These are phyloP conservation scores for Hololepta plana DNA, from an alignment of 2,888 invertebrate genomes.

Conservation along the genomic window DNA sequence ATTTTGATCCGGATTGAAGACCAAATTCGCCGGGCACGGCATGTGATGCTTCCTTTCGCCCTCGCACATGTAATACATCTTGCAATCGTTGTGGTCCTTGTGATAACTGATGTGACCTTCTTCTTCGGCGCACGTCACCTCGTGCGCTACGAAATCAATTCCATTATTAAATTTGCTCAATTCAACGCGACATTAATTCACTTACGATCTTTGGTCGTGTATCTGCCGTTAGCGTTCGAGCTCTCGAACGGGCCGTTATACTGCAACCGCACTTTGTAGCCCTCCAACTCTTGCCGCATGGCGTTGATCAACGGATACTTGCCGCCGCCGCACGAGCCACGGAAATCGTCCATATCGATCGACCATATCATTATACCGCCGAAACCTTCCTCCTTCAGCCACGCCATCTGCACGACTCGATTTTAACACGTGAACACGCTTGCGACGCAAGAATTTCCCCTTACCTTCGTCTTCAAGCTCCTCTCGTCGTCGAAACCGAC, in stretches of 20 bases:
- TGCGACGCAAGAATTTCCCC: slow-evolving; percentile 5
- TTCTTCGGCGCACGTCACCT: slow-evolving; percentile 79
- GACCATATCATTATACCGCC: slow-evolving; percentile 97
- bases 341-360: slow-evolving; percentile 90
- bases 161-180: too few species aligned
- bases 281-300: slow-evolving; percentile 68
- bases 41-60: slow-evolving; percentile 90
- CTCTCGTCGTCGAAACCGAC: slow-evolving; percentile 90
- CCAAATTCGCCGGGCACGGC: slow-evolving; percentile 85
- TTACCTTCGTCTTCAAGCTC: slow-evolving; percentile 77
- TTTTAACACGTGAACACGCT: too few species aligned
- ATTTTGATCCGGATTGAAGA: slow-evolving; percentile 82
- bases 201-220: slow-evolving; percentile 82
- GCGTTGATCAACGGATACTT: slow-evolving; percentile 80
- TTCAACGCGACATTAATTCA: slow-evolving; percentile 14
- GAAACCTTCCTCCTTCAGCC: slow-evolving; percentile 85
- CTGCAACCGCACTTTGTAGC: slow-evolving; percentile 64
- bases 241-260: slow-evolving; percentile 78
- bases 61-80: slow-evolving; percentile 92
- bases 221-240: slow-evolving; percentile 48
- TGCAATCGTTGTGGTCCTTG: slow-evolving; percentile 76
- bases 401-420: slow-evolving; percentile 57
- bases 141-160: slow-evolving; percentile 43
- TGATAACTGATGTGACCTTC: slow-evolving; percentile 93
- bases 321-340: slow-evolving; percentile 75